These are phyloP conservation scores for Sylvietta virens DNA, from an alignment of 2,113 vertebrate species.

Conservation along the genomic window DNA sequence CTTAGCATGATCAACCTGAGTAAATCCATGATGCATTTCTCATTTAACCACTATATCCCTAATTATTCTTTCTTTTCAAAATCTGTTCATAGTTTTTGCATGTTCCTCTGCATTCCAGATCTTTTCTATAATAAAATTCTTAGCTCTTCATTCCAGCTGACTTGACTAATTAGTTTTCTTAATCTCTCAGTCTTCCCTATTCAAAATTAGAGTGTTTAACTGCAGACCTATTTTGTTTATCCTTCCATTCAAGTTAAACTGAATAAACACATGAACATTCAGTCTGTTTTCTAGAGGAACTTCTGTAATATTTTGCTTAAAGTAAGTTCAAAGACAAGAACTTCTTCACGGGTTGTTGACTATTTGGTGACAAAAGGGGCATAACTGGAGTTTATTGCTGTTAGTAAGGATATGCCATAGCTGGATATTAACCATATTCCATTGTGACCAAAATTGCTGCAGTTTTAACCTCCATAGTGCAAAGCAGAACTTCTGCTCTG, in stretches of 20 bases:
- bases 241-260: background rate
- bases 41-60: background rate
- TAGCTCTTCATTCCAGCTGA: conserved; percentile 5
- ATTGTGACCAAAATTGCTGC: background rate
- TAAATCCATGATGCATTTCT: background rate
- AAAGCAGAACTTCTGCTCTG: background rate
- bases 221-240: background rate
- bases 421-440: background rate
- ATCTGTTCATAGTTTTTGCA: background rate
- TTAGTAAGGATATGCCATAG: background rate
- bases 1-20: background rate
- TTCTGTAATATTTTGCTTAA: background rate
- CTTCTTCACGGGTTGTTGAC: background rate
- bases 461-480: fast-evolving
- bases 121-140: background rate
- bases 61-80: background rate
- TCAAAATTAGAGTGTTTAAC: background rate
- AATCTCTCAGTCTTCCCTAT: background rate
- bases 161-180: conserved; percentile 29
- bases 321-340: background rate
- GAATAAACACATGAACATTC: background rate
- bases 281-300: background rate
- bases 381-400: background rate
- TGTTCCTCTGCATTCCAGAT: background rate
- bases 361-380: background rate